These are phyloP conservation scores for Megalops cyprinoides DNA, from an alignment of 2,797 vertebrate genomes.

Conservation along the genomic window DNA sequence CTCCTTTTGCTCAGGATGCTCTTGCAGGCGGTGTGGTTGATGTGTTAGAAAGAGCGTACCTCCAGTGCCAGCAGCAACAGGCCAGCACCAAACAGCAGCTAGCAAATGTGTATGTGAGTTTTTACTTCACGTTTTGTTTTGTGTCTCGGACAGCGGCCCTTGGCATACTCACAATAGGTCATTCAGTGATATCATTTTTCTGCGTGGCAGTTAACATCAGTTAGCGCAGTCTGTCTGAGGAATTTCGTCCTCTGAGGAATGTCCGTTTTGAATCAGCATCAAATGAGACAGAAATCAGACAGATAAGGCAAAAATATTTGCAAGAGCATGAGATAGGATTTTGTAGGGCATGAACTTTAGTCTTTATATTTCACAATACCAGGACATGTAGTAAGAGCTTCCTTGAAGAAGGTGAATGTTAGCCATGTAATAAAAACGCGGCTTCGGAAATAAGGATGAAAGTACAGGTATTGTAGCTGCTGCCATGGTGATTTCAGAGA, in stretches of 20 bases:
- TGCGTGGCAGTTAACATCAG: too few relatives aligned
- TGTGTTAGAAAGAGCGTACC: conserved; percentile 57
- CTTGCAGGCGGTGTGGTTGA: conserved; percentile 47
- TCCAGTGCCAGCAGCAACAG: conserved; percentile 62
- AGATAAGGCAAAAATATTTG: too few relatives aligned
- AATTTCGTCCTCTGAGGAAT: too few relatives aligned
- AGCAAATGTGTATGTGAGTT: conserved; percentile 74
- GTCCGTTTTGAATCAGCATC: too few relatives aligned
- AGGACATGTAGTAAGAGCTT: neutral
- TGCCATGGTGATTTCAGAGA: conserved; percentile 66
- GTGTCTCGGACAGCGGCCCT: neutral
- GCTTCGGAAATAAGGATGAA: neutral
- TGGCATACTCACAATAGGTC: neutral
- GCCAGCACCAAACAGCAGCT: conserved; percentile 69
- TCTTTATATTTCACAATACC: neutral
- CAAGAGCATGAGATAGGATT: too few relatives aligned
- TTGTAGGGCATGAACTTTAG: neutral
- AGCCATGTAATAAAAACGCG: neutral
- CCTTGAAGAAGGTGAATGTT: neutral
- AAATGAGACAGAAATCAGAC: too few relatives aligned
- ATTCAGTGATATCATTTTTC: too few relatives aligned
- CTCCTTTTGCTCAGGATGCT: conserved; percentile 55
- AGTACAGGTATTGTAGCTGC: neutral
- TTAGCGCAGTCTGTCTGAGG: too few relatives aligned
- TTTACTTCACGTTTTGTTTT: conserved; percentile 57